phyloP scores from a whole-genome alignment of 64 coral and sea anemone genomes.

The Stylophora pistillata region DNA sequence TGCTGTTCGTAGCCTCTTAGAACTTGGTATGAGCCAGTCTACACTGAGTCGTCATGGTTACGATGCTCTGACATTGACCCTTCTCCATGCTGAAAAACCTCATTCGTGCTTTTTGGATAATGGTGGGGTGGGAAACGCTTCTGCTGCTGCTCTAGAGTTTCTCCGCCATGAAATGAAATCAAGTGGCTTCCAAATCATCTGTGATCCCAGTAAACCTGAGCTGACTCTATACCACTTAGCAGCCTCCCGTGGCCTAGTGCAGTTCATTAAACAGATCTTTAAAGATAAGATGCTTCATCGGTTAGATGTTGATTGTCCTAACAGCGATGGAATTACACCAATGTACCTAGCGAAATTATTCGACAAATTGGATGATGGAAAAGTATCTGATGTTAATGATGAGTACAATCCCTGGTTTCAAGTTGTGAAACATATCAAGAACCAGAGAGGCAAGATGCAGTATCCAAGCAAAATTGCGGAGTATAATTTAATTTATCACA shows the following conservation, averaged over 20 bases:
- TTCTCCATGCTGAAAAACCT: not conserved
- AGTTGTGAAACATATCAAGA: not conserved
- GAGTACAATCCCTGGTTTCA: too few species aligned
- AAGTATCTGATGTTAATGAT: too few species aligned
- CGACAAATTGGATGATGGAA: too few species aligned
- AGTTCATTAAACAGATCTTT: not conserved
- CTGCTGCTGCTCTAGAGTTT: not conserved
- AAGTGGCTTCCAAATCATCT: not conserved
- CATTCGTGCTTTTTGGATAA: not conserved
- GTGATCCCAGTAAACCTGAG: not conserved
- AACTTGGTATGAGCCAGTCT: not conserved
- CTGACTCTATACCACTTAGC: too few species aligned
- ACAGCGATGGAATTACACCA: too few species aligned
- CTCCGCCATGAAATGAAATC: not conserved
- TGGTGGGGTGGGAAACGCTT: too few species aligned
- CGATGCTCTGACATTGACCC: conserved; percentile 12
- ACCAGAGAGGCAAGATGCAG: not conserved
- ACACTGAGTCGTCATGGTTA: not conserved
- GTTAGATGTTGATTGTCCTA: too few species aligned
- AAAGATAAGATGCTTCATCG: not conserved
- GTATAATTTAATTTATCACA: not conserved
- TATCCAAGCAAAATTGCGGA: not conserved
- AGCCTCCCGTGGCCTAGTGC: not conserved
- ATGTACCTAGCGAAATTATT: too few species aligned
- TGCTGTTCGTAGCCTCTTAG: conserved; percentile 12